Evolutionary conservation across 2,888 invertebrate species (phyloP).

Genomic region (Drosophila mulleri): DNA sequence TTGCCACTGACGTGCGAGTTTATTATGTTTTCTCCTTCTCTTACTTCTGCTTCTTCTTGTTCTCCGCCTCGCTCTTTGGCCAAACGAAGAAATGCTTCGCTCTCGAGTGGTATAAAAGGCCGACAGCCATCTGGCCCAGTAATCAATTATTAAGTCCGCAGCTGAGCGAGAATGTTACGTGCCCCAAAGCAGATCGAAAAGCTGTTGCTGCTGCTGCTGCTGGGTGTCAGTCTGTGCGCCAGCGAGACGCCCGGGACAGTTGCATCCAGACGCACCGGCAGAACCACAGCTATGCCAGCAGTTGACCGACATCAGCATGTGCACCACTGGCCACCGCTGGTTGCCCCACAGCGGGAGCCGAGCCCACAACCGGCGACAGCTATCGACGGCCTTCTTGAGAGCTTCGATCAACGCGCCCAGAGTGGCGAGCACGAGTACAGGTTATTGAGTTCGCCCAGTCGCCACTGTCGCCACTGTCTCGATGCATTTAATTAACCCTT

Average conservation of each 20-base stretch:
- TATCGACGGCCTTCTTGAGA: slow-evolving; percentile 58
- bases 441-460: slow-evolving; percentile 28
- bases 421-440: slow-evolving; percentile 78
- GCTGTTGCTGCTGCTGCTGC: neutral
- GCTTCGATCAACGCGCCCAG: slow-evolving; percentile 57
- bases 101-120: slow-evolving; percentile 67
- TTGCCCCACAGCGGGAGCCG: slow-evolving; percentile 36
- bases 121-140: slow-evolving; percentile 27
- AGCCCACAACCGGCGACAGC: neutral
- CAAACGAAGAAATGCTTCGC: slow-evolving; percentile 13
- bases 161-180: slow-evolving; percentile 39
- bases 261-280: slow-evolving; percentile 27
- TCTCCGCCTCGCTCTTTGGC: slow-evolving; percentile 35
- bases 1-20: slow-evolving; percentile 54
- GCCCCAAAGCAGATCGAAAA: slow-evolving; percentile 14
- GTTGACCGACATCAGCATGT: slow-evolving; percentile 41
- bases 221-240: neutral
- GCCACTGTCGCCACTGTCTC: no score
- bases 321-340: slow-evolving; percentile 47
- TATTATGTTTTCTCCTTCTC: slow-evolving; percentile 32
- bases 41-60: neutral
- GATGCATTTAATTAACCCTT: neutral
- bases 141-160: slow-evolving; percentile 68
- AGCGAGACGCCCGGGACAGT: neutral
- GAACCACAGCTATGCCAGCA: slow-evolving; percentile 11